Conservation (phyloP, 2,888 invertebrate species). For the Apodemia mormo region DNA sequence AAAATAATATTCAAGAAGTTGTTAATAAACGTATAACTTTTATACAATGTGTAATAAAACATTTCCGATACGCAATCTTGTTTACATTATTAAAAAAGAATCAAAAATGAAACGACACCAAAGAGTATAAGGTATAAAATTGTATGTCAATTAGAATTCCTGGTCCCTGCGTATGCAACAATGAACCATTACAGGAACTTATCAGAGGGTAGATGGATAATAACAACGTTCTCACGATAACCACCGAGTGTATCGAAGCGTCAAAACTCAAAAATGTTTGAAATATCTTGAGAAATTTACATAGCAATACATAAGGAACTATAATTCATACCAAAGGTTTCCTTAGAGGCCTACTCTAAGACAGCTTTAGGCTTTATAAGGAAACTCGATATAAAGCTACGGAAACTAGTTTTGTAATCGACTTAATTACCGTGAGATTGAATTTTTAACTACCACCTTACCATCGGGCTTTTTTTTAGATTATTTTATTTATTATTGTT, state of each 20-base stretch:
- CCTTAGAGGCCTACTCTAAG: not conserved
- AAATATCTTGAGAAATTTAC: conserved; percentile 16
- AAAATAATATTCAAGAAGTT: no score
- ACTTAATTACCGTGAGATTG: not conserved
- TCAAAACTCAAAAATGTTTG: conserved; percentile 30
- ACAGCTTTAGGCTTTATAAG: not conserved
- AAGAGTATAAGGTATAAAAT: not conserved
- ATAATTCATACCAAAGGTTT: not conserved
- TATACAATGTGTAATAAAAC: not conserved
- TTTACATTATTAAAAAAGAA: not conserved
- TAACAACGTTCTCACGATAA: conserved; percentile 41
- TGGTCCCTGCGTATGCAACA: conserved; percentile 21
- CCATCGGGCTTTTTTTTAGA: no score
- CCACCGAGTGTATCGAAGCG: conserved; percentile 42
- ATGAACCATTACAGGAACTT: conserved; percentile 18
- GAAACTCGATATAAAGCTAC: not conserved
- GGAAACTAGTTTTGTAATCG: not conserved
- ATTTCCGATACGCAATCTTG: not conserved
- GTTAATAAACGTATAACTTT: no score
- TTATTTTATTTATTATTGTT: no score
- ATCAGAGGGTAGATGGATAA: conserved; percentile 30
- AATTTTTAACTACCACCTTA: not conserved
- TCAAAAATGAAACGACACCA: not conserved
- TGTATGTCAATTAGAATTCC: not conserved
- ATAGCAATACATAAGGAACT: not conserved